Conservation (phyloP, 1,140 invertebrate species). For the Augochlora pura region DNA sequence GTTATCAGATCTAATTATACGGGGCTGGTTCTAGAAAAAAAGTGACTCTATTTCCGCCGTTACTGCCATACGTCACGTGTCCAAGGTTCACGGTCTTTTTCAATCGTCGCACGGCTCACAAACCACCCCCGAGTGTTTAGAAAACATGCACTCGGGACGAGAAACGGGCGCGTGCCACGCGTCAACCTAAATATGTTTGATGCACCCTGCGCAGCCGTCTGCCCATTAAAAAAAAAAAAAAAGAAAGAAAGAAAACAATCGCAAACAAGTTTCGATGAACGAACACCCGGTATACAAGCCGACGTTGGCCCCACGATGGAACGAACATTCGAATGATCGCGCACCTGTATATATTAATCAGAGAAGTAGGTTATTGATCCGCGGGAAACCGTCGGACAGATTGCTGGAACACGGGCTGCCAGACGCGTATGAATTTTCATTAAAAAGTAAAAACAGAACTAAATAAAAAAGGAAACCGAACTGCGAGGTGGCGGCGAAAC, state of each 20-base stretch:
- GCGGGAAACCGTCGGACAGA: constrained; percentile 33
- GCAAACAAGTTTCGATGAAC: too few relatives aligned
- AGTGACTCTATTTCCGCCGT: too few relatives aligned
- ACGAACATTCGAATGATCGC: constrained; percentile 34
- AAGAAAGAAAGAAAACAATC: too few relatives aligned
- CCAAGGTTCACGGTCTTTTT: constrained; percentile 41
- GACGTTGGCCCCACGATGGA: too few relatives aligned
- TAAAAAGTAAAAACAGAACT: not conserved
- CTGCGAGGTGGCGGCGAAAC: too few relatives aligned
- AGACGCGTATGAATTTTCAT: constrained; percentile 45
- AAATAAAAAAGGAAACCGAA: too few relatives aligned
- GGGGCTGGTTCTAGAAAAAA: too few relatives aligned
- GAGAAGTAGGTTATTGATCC: constrained; percentile 50
- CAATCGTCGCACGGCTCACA: not conserved
- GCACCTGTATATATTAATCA: constrained; percentile 46
- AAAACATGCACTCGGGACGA: constrained; percentile 1
- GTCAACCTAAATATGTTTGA: too few relatives aligned
- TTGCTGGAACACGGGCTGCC: constrained; percentile 9
- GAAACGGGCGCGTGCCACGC: constrained; percentile 21
- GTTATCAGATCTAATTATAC: too few relatives aligned
- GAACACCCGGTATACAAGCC: too few relatives aligned
- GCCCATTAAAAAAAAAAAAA: too few relatives aligned
- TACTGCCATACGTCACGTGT: not conserved
- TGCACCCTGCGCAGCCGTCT: too few relatives aligned
- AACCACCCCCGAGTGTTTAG: constrained; percentile 48